A percentile compares a stretch with the other conserved stretches of the same genome.
Evolutionary conservation across 2,888 invertebrate genomes (phyloP).

Genomic region (Bruchidius siliquastri): DNA sequence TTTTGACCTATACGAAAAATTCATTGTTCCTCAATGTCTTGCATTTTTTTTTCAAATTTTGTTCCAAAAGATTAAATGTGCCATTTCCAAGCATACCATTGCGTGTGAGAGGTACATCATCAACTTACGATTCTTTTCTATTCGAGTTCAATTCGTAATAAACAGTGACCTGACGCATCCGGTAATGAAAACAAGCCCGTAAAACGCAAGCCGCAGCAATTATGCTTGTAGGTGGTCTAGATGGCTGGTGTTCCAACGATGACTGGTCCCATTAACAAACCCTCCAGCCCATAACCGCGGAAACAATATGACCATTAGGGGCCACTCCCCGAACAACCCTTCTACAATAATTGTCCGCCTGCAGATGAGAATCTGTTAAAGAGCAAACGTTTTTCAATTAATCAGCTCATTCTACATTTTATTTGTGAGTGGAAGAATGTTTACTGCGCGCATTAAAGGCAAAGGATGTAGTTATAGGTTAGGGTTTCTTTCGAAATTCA

Average conservation of each 20-base stretch:
- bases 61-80: no score
- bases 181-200: not conserved
- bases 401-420: not conserved
- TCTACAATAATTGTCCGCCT: not conserved
- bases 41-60: no score
- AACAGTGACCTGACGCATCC: not conserved
- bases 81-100: no score
- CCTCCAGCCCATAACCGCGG: not conserved
- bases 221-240: not conserved
- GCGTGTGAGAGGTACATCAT: no score
- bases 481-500: not conserved
- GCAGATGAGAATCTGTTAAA: not conserved
- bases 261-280: not conserved
- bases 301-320: not conserved
- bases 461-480: not conserved
- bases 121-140: no score
- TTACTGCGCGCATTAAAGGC: not conserved
- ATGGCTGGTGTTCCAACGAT: not conserved
- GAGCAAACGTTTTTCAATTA: not conserved
- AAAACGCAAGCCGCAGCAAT: not conserved
- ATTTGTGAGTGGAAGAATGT: not conserved
- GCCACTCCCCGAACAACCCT: not conserved
- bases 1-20: no score
- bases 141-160: not conserved
- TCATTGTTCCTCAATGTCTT: no score